Base-by-base conservation (phyloP, 2,113 vertebrate genomes). In the Scolopax mira region DNA sequence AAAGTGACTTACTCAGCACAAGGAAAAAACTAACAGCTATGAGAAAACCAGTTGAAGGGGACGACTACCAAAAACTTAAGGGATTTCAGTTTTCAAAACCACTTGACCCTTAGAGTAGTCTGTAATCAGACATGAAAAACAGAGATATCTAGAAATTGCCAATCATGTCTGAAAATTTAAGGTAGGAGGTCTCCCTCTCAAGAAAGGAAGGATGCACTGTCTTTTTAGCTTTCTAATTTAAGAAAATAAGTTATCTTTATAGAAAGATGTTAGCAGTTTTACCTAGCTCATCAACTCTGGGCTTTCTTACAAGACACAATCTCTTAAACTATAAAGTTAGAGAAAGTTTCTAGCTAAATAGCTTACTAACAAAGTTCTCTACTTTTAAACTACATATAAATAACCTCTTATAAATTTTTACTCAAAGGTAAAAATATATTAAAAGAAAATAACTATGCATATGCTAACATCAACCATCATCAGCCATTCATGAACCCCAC, bases 341-440 rank as follows among this genome's bases (percentile, higher is more conserved):
- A 82, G 79, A 75, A 89, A 71, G 17, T 60, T 94, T 89, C 88
- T 55, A 66, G 52, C 22, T 91, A 87, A 95, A 91, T 42, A 48
- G 39, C 61, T 88, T 89, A 65, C 61, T 67, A 61, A 60, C n/a
- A 89, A 79, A 52, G 57, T 23, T 67, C 17, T 37, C 57, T 82
- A 48, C 41, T 85, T 94, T 94, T 87, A 80, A 70, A 77, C 31
- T 41, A 61, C 49, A 49, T 12, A 23, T 57, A 46, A 83, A 91
- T 72, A 15, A 79, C n/a, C 21, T 82, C 58, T 69, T 48, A 12
- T n/a, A n/a, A n/a, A n/a, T n/a, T n/a, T n/a, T n/a, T n/a, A 5
- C 21, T 87, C 48, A 42, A 67, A 84, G 33, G 14, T 55, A 69
- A 75, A 92, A 92, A 60, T 55, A 58, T 11, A 48, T 48, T 48